phyloP scores from a whole-genome alignment of 2,797 vertebrate species.

The Jordanella pulchra region DNA sequence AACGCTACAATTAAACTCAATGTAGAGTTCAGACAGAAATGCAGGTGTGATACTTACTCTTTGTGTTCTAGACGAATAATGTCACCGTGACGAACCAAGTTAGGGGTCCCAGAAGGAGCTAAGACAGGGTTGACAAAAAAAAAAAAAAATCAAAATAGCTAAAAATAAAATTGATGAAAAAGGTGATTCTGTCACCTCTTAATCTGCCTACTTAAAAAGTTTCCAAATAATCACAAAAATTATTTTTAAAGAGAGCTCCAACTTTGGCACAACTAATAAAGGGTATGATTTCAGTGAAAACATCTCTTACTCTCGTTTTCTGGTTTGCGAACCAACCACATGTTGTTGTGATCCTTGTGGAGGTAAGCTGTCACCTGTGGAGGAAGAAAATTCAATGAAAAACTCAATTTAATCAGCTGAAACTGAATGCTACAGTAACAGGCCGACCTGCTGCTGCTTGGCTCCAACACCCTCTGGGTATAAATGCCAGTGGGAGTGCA shows the following conservation, averaged over 20 bases:
- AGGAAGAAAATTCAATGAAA: not conserved
- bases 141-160: slow-evolving; percentile 7
- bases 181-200: not conserved
- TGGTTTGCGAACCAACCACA: slow-evolving; percentile 91
- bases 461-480: slow-evolving; percentile 93
- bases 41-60: slow-evolving; percentile 81
- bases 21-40: not conserved
- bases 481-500: slow-evolving; percentile 96
- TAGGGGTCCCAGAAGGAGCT: slow-evolving; percentile 79
- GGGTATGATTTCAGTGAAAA: not conserved
- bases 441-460: slow-evolving; percentile 91
- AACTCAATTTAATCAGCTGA: not conserved
- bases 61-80: slow-evolving; percentile 92
- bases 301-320: slow-evolving; percentile 81
- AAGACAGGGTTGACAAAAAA: slow-evolving; percentile 22
- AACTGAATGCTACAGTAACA: not conserved
- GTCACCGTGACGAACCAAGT: slow-evolving; percentile 92
- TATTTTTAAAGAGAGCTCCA: not conserved
- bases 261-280: not conserved
- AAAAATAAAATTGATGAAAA: not conserved
- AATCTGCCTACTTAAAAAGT: not conserved
- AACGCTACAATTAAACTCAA: not conserved
- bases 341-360: slow-evolving; percentile 96
- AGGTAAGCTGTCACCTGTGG: slow-evolving; percentile 92
- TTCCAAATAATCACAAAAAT: not conserved